Evolutionary conservation across 37 sponge, comb jelly and placozoan species (phyloP).

Genomic region (Beroe forskalii): DNA sequence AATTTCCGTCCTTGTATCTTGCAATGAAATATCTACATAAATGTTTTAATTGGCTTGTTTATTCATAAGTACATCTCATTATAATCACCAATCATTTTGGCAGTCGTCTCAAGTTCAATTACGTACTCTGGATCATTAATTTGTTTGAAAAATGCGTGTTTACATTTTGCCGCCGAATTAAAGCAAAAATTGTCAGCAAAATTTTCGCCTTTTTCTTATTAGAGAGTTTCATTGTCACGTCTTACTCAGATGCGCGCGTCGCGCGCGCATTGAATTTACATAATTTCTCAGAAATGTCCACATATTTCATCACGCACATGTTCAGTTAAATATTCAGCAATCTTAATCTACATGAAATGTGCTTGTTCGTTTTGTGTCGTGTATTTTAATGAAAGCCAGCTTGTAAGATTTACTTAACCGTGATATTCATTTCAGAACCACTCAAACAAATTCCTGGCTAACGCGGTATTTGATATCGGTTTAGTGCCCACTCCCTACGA

Average conservation of each 20-base stretch:
- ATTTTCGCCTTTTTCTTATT: neutral
- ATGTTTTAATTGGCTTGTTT: too few species aligned
- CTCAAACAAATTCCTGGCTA: neutral
- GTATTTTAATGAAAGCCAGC: too few species aligned
- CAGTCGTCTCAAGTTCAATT: neutral
- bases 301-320: neutral
- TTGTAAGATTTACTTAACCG: too few species aligned
- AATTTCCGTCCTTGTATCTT: too few species aligned
- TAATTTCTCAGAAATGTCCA: neutral
- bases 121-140: neutral
- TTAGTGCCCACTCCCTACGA: conserved; percentile 26
- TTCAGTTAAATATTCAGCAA: too few species aligned
- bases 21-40: too few species aligned
- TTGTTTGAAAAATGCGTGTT: neutral
- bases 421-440: conserved; percentile 28
- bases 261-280: too few species aligned
- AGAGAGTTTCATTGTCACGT: conserved; percentile 25
- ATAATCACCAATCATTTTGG: too few species aligned
- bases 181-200: conserved; percentile 51
- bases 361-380: too few species aligned
- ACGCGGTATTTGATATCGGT: conserved; percentile 26
- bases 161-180: conserved; percentile 53
- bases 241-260: too few species aligned
- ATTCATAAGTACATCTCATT: too few species aligned
- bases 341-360: too few species aligned